phyloP scores from a whole-genome alignment of 64 coral and sea anemone species.

The Acropora yongei region DNA sequence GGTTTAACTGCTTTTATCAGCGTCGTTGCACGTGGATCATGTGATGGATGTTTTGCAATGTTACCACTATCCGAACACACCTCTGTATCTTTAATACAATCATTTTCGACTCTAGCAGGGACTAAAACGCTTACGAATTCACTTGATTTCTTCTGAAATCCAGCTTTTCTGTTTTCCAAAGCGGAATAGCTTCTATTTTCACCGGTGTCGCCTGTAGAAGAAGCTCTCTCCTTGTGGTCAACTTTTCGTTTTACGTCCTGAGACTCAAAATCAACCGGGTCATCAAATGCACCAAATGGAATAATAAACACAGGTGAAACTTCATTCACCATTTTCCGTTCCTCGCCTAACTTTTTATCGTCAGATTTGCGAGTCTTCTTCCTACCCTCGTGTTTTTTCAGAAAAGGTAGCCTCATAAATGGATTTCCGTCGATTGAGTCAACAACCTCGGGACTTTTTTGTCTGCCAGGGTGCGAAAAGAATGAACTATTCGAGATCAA shows the following conservation, averaged over 20 bases:
- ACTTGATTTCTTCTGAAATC: background rate
- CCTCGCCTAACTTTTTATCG: background rate
- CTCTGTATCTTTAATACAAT: background rate
- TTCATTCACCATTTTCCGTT: conserved; percentile 23
- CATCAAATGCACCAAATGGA: conserved; percentile 92
- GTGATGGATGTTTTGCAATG: background rate
- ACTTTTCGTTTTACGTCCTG: conserved; percentile 4
- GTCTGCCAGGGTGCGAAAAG: background rate
- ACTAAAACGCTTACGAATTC: background rate
- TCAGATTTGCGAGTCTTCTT: background rate
- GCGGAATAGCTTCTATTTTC: background rate
- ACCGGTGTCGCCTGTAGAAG: background rate
- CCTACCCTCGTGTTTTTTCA: background rate
- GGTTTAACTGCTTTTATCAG: background rate
- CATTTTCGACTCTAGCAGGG: background rate
- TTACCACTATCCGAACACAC: background rate
- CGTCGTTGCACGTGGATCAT: background rate
- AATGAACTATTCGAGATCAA: conserved; percentile 28
- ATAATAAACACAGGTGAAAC: conserved; percentile 79
- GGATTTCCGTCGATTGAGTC: background rate
- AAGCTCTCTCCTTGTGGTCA: conserved; percentile 11
- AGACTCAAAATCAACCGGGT: conserved; percentile 60
- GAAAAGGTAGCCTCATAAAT: conserved; percentile 22
- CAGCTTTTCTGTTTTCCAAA: background rate
- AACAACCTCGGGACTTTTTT: background rate